A percentile compares a stretch with the other conserved stretches of the same genome.
Conservation (phyloP, 2,888 invertebrate genomes). For the Cheilosia pagana region DNA sequence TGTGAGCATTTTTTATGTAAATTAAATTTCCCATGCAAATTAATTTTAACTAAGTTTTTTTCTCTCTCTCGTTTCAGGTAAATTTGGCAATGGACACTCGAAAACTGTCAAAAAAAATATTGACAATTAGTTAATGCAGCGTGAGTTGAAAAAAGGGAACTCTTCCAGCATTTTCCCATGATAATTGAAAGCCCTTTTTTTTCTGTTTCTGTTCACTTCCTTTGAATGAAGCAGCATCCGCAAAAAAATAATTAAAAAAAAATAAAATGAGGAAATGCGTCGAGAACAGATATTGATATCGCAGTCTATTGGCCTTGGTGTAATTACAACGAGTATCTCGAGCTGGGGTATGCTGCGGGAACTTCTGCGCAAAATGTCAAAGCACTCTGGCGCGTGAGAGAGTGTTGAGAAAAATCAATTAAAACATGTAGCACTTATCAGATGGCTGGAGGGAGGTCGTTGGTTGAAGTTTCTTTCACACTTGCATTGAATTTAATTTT, state of each 20-base stretch:
- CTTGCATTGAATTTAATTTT: constrained; percentile 52
- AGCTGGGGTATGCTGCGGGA: background rate
- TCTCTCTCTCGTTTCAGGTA: constrained; percentile 53
- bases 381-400: constrained; percentile 43
- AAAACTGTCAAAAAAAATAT: constrained; percentile 5
- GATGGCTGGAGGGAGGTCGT: background rate
- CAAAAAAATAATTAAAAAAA: constrained; percentile 2
- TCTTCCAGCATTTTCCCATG: constrained; percentile 33
- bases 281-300: constrained; percentile 31
- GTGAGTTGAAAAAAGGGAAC: constrained; percentile 29
- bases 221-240: constrained; percentile 52
- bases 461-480: constrained; percentile 5
- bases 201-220: constrained; percentile 40
- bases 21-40: constrained; percentile 44
- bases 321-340: constrained; percentile 18
- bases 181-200: constrained; percentile 16
- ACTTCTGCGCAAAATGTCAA: constrained; percentile 45
- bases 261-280: constrained; percentile 37
- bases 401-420: constrained; percentile 41
- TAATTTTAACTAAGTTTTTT: constrained; percentile 9
- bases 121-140: constrained; percentile 22
- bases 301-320: constrained; percentile 23
- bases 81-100: constrained; percentile 4
- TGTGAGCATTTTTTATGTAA: constrained; percentile 20
- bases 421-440: constrained; percentile 18